Conservation (phyloP, 2,888 invertebrate species). For the Chironomus tentans region DNA sequence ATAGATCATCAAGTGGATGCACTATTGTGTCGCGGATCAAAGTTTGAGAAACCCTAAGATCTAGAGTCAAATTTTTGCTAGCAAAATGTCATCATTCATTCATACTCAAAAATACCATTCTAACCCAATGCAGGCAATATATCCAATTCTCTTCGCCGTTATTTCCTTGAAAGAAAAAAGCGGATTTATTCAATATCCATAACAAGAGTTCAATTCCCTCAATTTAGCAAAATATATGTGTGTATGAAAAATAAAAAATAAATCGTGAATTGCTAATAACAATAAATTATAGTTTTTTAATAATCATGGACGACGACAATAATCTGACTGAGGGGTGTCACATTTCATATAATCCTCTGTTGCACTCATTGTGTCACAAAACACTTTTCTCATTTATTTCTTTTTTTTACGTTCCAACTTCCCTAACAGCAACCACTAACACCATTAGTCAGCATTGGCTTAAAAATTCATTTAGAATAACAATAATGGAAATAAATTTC, state of each 20-base stretch:
- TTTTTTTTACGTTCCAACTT: too few species aligned
- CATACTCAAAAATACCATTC: background rate
- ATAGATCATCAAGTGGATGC: too few species aligned
- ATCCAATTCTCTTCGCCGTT: too few species aligned
- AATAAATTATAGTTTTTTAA: conserved; percentile 26
- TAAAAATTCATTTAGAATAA: background rate
- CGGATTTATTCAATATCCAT: too few species aligned
- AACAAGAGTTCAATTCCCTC: too few species aligned
- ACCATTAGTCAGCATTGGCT: background rate
- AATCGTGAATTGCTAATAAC: background rate
- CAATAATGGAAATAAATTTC: background rate
- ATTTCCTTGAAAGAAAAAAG: too few species aligned
- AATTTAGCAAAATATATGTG: too few species aligned
- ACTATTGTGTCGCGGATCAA: too few species aligned
- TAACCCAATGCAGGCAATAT: background rate
- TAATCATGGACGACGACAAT: background rate
- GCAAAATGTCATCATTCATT: background rate
- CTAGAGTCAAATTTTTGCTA: too few species aligned
- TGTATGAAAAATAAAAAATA: background rate
- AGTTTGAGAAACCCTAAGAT: too few species aligned
- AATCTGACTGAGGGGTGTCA: conserved; percentile 14
- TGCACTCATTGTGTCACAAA: conserved; percentile 4
- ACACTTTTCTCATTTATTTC: background rate
- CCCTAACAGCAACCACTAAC: background rate
- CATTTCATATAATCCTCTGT: conserved; percentile 14